Evolutionary conservation across 2,888 invertebrate genomes (phyloP).

Genomic region (Caenorhabditis imperialis): DNA sequence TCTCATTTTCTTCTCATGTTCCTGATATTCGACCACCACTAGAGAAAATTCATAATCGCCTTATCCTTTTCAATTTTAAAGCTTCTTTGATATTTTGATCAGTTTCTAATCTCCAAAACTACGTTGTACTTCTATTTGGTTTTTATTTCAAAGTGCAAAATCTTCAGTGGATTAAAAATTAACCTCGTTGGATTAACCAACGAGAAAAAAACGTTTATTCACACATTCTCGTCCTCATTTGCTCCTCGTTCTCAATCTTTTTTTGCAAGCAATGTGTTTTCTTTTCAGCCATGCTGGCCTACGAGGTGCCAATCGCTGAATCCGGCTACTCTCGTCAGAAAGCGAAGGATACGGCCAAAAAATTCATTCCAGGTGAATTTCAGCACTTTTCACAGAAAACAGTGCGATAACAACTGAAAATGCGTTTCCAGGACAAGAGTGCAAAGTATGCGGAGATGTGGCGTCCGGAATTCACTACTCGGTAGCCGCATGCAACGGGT

Average conservation of each 20-base stretch:
- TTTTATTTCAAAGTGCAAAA: neutral
- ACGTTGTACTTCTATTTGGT: conserved; percentile 5
- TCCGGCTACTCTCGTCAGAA: conserved; percentile 37
- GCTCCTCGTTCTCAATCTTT: neutral
- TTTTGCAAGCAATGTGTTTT: neutral
- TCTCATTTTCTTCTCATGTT: neutral
- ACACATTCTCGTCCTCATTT: neutral
- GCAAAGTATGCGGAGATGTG: conserved; percentile 72
- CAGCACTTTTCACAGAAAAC: neutral
- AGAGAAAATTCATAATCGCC: neutral
- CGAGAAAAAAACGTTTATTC: no score
- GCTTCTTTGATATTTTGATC: conserved; percentile 15
- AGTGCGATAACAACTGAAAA: neutral
- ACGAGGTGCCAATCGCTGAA: conserved; percentile 36
- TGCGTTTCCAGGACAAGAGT: conserved; percentile 59
- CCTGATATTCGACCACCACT: neutral
- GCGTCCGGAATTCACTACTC: conserved; percentile 74
- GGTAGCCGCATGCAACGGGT: conserved; percentile 69
- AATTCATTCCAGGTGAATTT: conserved; percentile 35
- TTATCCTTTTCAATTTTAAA: no score
- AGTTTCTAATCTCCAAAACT: neutral
- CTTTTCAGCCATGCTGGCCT: conserved; percentile 48
- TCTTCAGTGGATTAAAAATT: no score
- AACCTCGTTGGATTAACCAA: no score
- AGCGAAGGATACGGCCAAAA: conserved; percentile 45